These are phyloP conservation scores for Bruchidius siliquastri DNA, from an alignment of 2,888 invertebrate genomes.

Conservation along the genomic window DNA sequence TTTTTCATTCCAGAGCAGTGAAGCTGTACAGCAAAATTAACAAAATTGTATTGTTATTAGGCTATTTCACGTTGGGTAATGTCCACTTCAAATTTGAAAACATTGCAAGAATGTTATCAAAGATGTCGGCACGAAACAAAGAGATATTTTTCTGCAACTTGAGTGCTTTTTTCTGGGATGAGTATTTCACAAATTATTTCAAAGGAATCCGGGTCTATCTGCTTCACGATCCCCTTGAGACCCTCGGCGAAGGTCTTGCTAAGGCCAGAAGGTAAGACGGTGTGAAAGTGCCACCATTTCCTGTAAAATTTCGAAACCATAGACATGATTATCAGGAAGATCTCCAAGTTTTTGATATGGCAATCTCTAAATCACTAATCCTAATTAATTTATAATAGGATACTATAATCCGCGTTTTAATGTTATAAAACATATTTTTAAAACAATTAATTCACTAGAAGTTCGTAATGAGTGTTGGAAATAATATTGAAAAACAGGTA, in stretches of 20 bases:
- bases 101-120: slow-evolving; percentile 54
- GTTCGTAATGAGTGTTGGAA: too few relatives aligned
- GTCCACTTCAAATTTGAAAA: slow-evolving; percentile 67
- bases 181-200: slow-evolving; percentile 66
- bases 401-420: too few relatives aligned
- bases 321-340: too few relatives aligned
- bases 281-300: background rate
- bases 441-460: too few relatives aligned
- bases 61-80: slow-evolving; percentile 70
- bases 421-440: too few relatives aligned
- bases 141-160: slow-evolving; percentile 73
- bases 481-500: too few relatives aligned
- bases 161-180: slow-evolving; percentile 65
- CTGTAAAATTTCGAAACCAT: slow-evolving; percentile 1
- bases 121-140: slow-evolving; percentile 49
- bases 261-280: slow-evolving; percentile 21
- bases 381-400: too few relatives aligned
- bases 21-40: slow-evolving; percentile 77
- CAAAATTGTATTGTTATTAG: slow-evolving; percentile 66
- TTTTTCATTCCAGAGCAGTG: slow-evolving; percentile 58
- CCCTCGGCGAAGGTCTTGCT: slow-evolving; percentile 55
- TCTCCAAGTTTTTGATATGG: too few relatives aligned
- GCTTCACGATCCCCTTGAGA: slow-evolving; percentile 71
- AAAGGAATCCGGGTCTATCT: slow-evolving; percentile 71
- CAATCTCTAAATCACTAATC: too few relatives aligned